Base-by-base conservation (phyloP, 2,113 vertebrate genomes). In the Beaufortia kweichowensis region DNA sequence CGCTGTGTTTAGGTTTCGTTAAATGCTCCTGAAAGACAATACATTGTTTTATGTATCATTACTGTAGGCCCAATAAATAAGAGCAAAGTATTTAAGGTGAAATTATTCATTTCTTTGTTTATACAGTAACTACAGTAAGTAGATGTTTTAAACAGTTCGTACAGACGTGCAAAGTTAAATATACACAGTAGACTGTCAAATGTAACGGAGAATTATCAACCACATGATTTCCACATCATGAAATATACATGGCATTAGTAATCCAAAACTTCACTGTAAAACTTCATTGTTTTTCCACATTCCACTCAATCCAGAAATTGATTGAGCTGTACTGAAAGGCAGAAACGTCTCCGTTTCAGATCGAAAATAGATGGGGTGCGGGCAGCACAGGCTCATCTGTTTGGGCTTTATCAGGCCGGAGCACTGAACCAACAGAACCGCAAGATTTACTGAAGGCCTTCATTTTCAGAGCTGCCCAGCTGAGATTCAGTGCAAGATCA, bases 21-120 rank as follows among this genome's bases (percentile, higher is more conserved):
- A 69, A 57, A n/a, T 76, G 41, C 62, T 82, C 85, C 90, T 91
- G 83, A 43, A 57, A 66, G 24, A 71, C 6, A 63, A 53, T 8
- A 53, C 48, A 53, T 53, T 53, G 48, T 53, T 53, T 53, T 53
- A 53, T 9, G 48, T 53, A 8, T 53, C 19, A 46, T 12, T 46
- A 15, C 41, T 14, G 0, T 15, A 53, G 48, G n/a, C 48, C 6
- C 5, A 5, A 46, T 46, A 46, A 46, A 46, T 14, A 19, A 17
- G 14, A 17, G 14, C 3, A 14, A 50, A 50, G n/a, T 14, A 35
- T 35, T 35, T 5, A 35, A 46, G 48, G 19, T 39, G 7, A 14
- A 14, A 11, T 53, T 1, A 8, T n/a, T 53, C 19, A 53, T 21
- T 53, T n/a, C 48, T 53, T 53, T 53, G 48, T 53, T 53, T 53